Conservation (phyloP, 2,113 vertebrate genomes). For the Mystacornis crossleyi region DNA sequence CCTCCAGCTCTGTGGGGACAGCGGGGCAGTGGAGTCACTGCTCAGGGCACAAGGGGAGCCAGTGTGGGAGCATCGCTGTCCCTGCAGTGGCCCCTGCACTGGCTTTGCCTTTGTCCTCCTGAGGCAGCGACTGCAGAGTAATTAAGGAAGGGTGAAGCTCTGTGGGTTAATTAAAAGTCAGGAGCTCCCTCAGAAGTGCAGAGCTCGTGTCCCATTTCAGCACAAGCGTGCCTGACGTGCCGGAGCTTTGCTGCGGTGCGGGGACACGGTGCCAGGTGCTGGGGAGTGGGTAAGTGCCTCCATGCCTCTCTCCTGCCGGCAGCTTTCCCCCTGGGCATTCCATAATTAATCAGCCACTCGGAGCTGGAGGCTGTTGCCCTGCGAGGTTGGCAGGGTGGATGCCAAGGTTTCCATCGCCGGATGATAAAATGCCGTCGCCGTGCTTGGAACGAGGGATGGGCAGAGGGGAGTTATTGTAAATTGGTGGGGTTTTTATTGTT, state of each 20-base stretch:
- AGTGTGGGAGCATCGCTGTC: rapidly evolving
- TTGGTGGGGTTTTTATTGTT: background rate
- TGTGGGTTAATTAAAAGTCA: background rate
- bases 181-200: background rate
- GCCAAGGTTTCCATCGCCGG: rapidly evolving
- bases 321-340: background rate
- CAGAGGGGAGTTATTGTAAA: rapidly evolving
- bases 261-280: background rate
- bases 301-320: background rate
- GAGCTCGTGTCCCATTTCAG: background rate
- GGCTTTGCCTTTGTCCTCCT: background rate
- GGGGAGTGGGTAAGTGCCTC: background rate
- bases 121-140: background rate
- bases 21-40: background rate
- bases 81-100: rapidly evolving
- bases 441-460: background rate
- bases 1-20: background rate
- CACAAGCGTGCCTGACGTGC: rapidly evolving
- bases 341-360: background rate
- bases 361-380: background rate
- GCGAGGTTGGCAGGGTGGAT: background rate
- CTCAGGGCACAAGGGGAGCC: background rate
- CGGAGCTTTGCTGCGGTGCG: rapidly evolving
- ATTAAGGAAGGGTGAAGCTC: background rate
- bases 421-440: rapidly evolving